Evolutionary conservation across 1,140 invertebrate genomes (phyloP).

Genomic region (Scaptomyza pallida): DNA sequence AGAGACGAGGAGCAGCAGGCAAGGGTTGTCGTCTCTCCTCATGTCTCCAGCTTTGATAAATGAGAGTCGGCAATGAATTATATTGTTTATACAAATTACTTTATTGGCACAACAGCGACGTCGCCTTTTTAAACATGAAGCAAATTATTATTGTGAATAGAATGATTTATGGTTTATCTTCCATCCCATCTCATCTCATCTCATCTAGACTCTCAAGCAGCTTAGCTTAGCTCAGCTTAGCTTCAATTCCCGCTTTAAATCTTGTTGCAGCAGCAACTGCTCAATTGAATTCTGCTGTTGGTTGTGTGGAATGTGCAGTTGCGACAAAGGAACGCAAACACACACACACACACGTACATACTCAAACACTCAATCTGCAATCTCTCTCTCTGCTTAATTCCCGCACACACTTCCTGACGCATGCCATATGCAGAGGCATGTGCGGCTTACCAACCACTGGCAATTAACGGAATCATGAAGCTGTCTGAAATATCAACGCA

Average conservation of each 20-base stretch:
- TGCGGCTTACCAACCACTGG: constrained; percentile 56
- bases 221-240: constrained; percentile 8
- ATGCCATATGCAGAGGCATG: constrained; percentile 52
- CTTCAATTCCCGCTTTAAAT: constrained; percentile 25
- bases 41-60: constrained; percentile 56
- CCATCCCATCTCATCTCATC: too few relatives aligned
- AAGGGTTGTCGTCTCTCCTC: constrained; percentile 53
- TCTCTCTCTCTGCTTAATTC: not conserved
- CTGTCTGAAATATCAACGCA: constrained; percentile 64
- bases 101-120: constrained; percentile 59
- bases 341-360: too few relatives aligned
- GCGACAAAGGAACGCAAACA: constrained; percentile 33
- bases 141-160: constrained; percentile 53
- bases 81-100: constrained; percentile 80
- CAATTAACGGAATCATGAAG: constrained; percentile 73
- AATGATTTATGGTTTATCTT: constrained; percentile 60
- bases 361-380: not conserved
- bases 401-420: not conserved
- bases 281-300: constrained; percentile 1
- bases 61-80: constrained; percentile 68
- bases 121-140: constrained; percentile 16
- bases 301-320: constrained; percentile 5
- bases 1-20: constrained; percentile 33
- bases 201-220: too few relatives aligned
- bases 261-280: constrained; percentile 7